Conservation (phyloP, 2,113 vertebrate species). For the Entelurus aequoreus region DNA sequence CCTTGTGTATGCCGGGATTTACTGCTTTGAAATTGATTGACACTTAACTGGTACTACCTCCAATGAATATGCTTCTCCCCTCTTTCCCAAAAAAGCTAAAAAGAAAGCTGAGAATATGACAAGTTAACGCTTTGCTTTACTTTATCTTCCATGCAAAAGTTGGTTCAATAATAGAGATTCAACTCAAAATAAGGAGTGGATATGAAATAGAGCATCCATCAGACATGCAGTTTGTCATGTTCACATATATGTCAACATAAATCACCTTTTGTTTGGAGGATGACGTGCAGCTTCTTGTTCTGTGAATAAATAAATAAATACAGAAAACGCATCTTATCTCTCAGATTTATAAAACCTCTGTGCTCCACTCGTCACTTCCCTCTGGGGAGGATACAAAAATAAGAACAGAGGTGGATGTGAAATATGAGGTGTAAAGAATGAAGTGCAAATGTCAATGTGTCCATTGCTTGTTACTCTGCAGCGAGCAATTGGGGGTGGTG, state of each 20-base stretch:
- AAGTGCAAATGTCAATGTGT: conserved; percentile 43
- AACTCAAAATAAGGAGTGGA: not conserved
- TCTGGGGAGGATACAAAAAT: conserved; percentile 26
- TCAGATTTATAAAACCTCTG: conserved; percentile 18
- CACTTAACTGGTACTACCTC: too few relatives aligned
- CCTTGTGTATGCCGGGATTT: too few relatives aligned
- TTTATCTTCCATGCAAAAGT: too few relatives aligned
- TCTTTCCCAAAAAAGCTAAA: too few relatives aligned
- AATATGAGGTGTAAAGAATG: conserved; percentile 34
- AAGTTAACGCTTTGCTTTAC: too few relatives aligned
- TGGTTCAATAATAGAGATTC: not conserved
- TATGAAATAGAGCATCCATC: not conserved
- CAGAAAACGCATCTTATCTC: conserved; percentile 5
- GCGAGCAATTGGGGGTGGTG: conserved; percentile 17
- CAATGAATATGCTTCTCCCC: too few relatives aligned
- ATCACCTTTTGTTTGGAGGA: conserved; percentile 18
- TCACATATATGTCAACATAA: conserved; percentile 13
- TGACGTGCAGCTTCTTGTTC: conserved; percentile 34
- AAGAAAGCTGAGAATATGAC: too few relatives aligned
- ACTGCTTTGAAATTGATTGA: too few relatives aligned
- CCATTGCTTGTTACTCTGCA: conserved; percentile 15
- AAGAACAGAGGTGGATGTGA: conserved; percentile 21
- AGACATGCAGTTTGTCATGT: conserved; percentile 11
- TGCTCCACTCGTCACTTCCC: conserved; percentile 33
- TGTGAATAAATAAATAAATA: not conserved